These are phyloP conservation scores for Pollimyrus isidori DNA, from an alignment of 2,113 vertebrate species.

Conservation along the genomic window DNA sequence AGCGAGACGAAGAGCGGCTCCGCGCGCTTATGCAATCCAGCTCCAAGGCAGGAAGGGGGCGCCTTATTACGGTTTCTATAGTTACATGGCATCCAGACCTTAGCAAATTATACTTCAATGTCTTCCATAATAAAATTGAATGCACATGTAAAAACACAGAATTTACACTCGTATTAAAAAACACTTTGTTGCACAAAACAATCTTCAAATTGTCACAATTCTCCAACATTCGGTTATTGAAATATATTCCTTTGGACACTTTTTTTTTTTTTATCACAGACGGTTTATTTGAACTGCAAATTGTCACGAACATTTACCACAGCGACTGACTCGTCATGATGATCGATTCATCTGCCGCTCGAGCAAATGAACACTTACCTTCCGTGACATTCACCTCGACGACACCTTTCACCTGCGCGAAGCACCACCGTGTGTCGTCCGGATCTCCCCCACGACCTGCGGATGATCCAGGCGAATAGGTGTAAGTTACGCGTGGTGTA, in stretches of 20 bases:
- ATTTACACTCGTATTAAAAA: background rate
- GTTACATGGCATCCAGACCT: conserved; percentile 7
- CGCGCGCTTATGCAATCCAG: conserved; percentile 15
- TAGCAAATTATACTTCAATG: background rate
- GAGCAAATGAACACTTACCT: conserved; percentile 26
- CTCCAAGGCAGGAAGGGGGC: conserved; percentile 1
- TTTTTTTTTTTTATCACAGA: background rate
- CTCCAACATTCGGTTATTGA: background rate
- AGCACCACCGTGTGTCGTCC: conserved; percentile 32
- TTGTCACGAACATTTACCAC: background rate
- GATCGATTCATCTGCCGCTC: background rate
- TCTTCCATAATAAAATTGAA: background rate
- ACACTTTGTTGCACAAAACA: background rate
- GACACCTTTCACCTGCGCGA: conserved; percentile 39
- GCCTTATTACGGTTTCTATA: conserved; percentile 20
- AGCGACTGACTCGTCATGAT: background rate
- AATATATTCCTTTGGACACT: background rate
- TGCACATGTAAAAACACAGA: background rate
- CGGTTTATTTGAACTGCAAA: background rate
- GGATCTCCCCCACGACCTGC: conserved; percentile 32
- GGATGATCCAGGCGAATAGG: background rate
- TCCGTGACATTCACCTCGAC: conserved; percentile 31
- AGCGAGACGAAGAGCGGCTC: background rate
- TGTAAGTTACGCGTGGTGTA: background rate
- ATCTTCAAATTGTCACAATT: background rate